A percentile compares a stretch with the other conserved stretches of the same genome.
These are phyloP conservation scores for Smutsia gigantea DNA, from an alignment of 2,797 vertebrate genomes.

Conservation along the genomic window DNA sequence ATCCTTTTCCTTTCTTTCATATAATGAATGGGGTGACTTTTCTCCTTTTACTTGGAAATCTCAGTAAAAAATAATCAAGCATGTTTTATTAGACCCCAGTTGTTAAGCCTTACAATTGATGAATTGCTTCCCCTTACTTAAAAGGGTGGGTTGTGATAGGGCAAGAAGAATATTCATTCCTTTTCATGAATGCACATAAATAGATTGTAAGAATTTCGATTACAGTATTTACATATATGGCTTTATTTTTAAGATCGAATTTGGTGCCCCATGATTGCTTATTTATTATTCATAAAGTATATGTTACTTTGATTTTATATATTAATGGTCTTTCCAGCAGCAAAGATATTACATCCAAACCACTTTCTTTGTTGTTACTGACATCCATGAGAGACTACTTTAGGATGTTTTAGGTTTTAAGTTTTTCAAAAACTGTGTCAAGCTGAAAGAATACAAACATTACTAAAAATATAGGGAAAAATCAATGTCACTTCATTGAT, in stretches of 20 bases:
- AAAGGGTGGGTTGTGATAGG: not conserved
- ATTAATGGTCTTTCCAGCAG: conserved; percentile 29
- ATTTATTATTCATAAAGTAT: conserved; percentile 66
- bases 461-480: not conserved
- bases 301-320: conserved; percentile 21
- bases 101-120: conserved; percentile 73
- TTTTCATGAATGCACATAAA: conserved; percentile 66
- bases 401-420: not conserved
- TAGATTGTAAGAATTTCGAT: conserved; percentile 53
- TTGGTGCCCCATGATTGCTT: conserved; percentile 2
- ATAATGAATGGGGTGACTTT: conserved; percentile 70
- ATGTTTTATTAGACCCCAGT: conserved; percentile 70
- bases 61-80: conserved; percentile 80
- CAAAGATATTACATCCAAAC: not conserved
- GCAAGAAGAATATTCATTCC: not conserved
- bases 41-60: conserved; percentile 78
- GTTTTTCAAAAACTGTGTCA: not conserved
- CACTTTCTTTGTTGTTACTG: not conserved
- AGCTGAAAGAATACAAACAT: not conserved
- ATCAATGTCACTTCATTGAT: not conserved
- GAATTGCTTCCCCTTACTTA: conserved; percentile 46
- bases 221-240: conserved; percentile 51
- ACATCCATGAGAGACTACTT: not conserved
- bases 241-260: conserved; percentile 68
- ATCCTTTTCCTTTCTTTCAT: conserved; percentile 19